Evolutionary conservation across 2,113 vertebrate genomes (phyloP).

Genomic region (Hyaena hyaena): DNA sequence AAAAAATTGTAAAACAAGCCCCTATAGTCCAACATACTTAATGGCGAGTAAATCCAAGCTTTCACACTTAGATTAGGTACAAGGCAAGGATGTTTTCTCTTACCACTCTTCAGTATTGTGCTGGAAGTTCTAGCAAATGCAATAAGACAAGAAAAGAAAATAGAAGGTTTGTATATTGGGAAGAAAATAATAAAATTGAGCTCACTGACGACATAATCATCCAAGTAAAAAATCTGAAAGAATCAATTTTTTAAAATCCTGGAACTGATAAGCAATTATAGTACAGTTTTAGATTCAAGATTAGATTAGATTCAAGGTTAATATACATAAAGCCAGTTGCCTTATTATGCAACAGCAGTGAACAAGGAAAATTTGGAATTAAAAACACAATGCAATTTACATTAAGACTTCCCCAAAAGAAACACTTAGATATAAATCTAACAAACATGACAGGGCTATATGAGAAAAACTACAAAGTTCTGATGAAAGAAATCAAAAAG

Average conservation of each 20-base stretch:
- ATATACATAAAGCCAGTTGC: background rate
- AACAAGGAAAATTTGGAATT: background rate
- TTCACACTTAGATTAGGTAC: background rate
- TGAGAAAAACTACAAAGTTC: background rate
- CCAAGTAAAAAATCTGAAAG: background rate
- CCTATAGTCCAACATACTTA: background rate
- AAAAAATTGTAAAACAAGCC: background rate
- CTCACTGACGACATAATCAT: background rate
- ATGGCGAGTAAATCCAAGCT: background rate
- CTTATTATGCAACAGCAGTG: background rate
- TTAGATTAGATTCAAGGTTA: background rate
- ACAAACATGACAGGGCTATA: background rate
- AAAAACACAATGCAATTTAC: background rate
- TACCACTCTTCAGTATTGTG: background rate
- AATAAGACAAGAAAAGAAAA: background rate
- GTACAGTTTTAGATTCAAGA: background rate
- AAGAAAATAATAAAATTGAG: background rate
- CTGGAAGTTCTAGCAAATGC: background rate
- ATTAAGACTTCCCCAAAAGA: background rate
- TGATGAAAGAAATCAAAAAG: background rate
- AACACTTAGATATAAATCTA: background rate
- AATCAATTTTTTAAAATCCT: background rate
- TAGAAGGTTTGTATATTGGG: background rate
- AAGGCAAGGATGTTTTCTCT: background rate
- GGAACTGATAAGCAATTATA: background rate